A percentile compares a stretch with the other conserved stretches of the same genome.
These are phyloP conservation scores for Glossophaga mutica DNA, from an alignment of 2,797 vertebrate genomes.

Conservation along the genomic window DNA sequence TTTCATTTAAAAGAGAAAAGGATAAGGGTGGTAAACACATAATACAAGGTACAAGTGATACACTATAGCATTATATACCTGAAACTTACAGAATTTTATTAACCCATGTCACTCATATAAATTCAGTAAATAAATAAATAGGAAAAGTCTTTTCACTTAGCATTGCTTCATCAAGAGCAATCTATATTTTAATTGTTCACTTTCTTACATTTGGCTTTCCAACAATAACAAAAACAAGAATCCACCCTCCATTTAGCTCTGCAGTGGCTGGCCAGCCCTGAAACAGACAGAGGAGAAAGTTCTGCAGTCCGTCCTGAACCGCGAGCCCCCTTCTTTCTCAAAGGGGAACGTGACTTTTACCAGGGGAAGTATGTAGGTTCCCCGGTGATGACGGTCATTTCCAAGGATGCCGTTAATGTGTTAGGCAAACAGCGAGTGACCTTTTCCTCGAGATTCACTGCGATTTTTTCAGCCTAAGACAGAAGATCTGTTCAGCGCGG, in stretches of 20 bases:
- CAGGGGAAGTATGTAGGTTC: constrained; percentile 54
- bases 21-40: background rate
- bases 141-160: background rate
- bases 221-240: background rate
- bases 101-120: background rate
- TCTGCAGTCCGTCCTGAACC: fast-evolving
- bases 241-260: background rate
- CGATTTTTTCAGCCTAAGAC: constrained; percentile 71
- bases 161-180: background rate
- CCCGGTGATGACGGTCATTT: constrained; percentile 71
- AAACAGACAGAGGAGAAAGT: background rate
- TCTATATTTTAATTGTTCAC: background rate
- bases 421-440: constrained; percentile 80
- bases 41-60: background rate
- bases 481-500: constrained; percentile 80
- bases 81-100: background rate
- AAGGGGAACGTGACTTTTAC: constrained; percentile 27
- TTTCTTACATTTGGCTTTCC: background rate
- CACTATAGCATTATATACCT: background rate
- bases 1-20: background rate
- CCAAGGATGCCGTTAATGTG: constrained; percentile 80
- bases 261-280: background rate
- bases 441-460: constrained; percentile 83
- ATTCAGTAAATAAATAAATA: background rate
- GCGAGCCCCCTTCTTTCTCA: background rate